phyloP scores from a whole-genome alignment of 2,797 vertebrate species.

The Myotis planiceps region DNA sequence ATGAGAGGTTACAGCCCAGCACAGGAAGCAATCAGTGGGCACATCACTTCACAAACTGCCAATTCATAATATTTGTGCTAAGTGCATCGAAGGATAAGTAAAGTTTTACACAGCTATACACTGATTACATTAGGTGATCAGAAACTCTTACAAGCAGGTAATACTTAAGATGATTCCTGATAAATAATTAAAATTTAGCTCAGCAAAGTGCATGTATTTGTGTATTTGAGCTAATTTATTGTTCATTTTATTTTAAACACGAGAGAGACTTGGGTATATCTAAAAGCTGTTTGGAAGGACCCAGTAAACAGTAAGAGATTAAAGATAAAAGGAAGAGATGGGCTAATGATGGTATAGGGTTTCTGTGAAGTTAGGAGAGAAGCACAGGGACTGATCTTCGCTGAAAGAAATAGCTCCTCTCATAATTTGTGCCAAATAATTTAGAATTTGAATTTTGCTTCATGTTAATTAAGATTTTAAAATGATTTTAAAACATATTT shows the following conservation, averaged over 20 bases:
- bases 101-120: not conserved
- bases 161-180: not conserved
- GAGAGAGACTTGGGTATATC: not conserved
- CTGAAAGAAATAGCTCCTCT: not conserved
- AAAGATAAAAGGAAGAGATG: not conserved
- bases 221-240: not conserved
- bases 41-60: not conserved
- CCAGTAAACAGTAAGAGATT: not conserved
- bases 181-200: constrained; percentile 5
- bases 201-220: not conserved
- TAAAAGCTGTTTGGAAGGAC: constrained; percentile 11
- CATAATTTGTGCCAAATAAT: not conserved
- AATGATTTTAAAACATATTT: not conserved
- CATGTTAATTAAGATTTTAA: not conserved
- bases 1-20: not conserved
- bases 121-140: not conserved
- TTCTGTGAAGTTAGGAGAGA: not conserved
- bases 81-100: not conserved
- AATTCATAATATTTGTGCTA: not conserved
- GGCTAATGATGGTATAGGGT: not conserved
- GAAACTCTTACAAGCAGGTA: not conserved
- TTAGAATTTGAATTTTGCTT: constrained; percentile 26
- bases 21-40: not conserved
- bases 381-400: not conserved
- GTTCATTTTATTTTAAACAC: constrained; percentile 23